Base-by-base conservation (phyloP, 2,797 vertebrate species). In the Okamejei kenojei region DNA sequence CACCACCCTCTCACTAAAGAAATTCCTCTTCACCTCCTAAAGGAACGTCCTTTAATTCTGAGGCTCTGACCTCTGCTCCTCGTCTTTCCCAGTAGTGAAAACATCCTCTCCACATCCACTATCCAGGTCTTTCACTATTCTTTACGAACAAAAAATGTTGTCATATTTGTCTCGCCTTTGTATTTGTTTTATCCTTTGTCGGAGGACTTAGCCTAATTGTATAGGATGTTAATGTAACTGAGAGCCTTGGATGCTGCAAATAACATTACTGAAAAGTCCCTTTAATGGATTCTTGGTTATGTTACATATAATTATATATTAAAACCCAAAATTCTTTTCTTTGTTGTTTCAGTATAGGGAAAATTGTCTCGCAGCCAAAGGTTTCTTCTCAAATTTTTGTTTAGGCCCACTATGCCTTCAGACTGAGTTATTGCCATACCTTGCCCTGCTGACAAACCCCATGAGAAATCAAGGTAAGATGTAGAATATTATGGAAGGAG, bases 401-500 rank as follows among this genome's bases (percentile, higher is more conserved):
- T 96, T 98, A 65, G 95, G 98, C 17, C 96, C 97, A 0, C 93
- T 97, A 88, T 97, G 97, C 93, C 97, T 99, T 93, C 97, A 98
- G 94, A 99, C 97, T 3, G 97, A 99, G 92, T 95, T 99, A 5
- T 95, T 99, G 95, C 99, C 98, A 1, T 98, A 98, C 74, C 96
- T 99, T 91, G 97, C 97, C 80, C 95, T 98, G 95, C 96, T 99
- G 93, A 97, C 96, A 95, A 98, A 97, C 94, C 97, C 98, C 26
- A 96, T 98, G 97, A 97, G 97, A 96, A 99, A 97, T 95, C 98
- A 97, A 97, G 98, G 98, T 99, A 96, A 80, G 90, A 76, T 58
- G 90, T 15, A 54, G 19, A 74, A 91, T 91, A 74, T 26, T 29
- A 74, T 11, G 29, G 23, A n/a, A 21, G 65, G 6, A 9, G 32